These are phyloP conservation scores for Yasuhikotakia modesta DNA, from an alignment of 2,797 vertebrate species.

Conservation along the genomic window DNA sequence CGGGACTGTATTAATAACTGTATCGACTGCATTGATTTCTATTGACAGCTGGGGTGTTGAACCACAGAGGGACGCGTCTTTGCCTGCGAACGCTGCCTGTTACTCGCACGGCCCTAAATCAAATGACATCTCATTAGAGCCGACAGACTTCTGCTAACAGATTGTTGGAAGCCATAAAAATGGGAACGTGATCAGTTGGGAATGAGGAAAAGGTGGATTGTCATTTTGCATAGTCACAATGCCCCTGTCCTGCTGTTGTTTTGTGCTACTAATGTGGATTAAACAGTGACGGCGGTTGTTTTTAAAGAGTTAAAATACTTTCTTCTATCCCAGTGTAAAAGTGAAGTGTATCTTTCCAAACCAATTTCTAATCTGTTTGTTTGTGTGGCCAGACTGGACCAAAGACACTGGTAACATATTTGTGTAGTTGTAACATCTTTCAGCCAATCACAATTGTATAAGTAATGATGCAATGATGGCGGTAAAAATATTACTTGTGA, in stretches of 20 bases:
- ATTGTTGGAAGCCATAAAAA: conserved; percentile 73
- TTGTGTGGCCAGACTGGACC: too few species aligned
- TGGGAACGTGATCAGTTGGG: conserved; percentile 68
- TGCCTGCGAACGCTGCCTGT: conserved; percentile 69
- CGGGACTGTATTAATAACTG: conserved; percentile 82
- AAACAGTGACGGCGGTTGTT: neutral
- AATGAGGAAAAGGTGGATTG: conserved; percentile 66
- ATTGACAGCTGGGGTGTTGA: conserved; percentile 71
- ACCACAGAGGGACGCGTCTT: conserved; percentile 52
- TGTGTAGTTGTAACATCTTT: too few species aligned
- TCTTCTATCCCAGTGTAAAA: neutral
- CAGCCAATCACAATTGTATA: too few species aligned
- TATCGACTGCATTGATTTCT: conserved; percentile 81
- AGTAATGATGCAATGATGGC: neutral
- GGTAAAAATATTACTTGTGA: neutral
- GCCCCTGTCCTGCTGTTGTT: neutral
- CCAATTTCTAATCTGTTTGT: too few species aligned
- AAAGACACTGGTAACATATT: too few species aligned
- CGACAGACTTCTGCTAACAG: conserved; percentile 72
- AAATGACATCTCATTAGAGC: conserved; percentile 83
- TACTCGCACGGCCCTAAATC: conserved; percentile 77
- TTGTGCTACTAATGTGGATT: neutral
- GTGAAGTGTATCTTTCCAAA: neutral
- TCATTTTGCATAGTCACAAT: conserved; percentile 53
- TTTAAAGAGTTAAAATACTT: neutral